Percentiles rank a stretch among this genome's conserved stretches.
Conservation (phyloP, 2,113 vertebrate genomes). For the Urocynchramus pylzowi region DNA sequence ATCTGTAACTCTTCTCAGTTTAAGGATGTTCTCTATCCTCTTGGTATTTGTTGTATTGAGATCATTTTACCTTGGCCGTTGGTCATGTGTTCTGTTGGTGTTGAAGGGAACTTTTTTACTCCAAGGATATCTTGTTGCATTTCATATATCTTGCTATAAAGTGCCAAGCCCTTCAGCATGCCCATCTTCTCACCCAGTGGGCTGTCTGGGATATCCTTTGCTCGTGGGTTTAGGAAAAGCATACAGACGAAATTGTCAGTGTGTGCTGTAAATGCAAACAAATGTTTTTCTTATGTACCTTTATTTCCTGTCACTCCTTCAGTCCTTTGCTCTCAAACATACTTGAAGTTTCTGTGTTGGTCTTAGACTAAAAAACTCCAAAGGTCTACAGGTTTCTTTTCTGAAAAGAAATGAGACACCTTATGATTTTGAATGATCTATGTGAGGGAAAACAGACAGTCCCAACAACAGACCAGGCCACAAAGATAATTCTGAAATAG, state of each 20-base stretch:
- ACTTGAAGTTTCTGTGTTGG: neutral
- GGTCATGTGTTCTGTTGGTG: neutral
- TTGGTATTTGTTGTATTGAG: conserved; percentile 6
- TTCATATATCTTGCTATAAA: neutral
- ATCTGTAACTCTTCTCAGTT: conserved; percentile 25
- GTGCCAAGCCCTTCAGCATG: neutral
- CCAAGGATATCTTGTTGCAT: neutral
- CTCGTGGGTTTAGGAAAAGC: neutral
- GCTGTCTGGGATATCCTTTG: neutral
- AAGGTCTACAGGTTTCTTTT: no score
- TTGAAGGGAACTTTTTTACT: neutral
- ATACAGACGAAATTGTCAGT: neutral
- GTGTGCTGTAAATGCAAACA: neutral
- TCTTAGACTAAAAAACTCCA: neutral
- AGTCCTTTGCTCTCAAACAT: neutral
- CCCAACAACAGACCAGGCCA: neutral
- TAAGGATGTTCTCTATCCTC: conserved; percentile 4
- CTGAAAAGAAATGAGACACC: no score
- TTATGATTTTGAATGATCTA: no score
- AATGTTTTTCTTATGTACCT: neutral
- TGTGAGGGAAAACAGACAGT: neutral
- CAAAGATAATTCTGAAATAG: neutral
- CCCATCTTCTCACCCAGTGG: neutral
- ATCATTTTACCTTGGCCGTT: neutral
- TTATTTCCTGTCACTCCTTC: neutral